Evolutionary conservation across 2,113 vertebrate species (phyloP).

Genomic region (Agapornis roseicollis): DNA sequence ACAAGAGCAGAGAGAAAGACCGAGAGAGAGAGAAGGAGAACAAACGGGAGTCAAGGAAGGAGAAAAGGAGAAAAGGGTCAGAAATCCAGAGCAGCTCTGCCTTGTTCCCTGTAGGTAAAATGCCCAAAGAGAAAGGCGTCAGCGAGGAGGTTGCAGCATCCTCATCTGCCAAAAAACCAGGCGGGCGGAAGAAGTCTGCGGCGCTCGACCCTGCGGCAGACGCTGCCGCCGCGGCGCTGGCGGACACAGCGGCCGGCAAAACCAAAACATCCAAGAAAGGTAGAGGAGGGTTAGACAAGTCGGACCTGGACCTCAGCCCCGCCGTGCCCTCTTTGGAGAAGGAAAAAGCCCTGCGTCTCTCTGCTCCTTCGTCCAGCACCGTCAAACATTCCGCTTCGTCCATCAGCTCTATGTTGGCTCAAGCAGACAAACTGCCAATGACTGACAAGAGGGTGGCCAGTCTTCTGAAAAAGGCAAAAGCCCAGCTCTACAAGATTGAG

Average conservation of each 20-base stretch:
- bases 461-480: constrained; percentile 94
- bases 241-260: constrained; percentile 78
- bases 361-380: constrained; percentile 70
- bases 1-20: constrained; percentile 85
- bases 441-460: constrained; percentile 92
- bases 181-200: constrained; percentile 83
- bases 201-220: constrained; percentile 75
- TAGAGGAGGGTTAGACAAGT: constrained; percentile 78
- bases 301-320: constrained; percentile 77
- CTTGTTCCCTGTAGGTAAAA: constrained; percentile 74
- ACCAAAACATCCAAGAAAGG: constrained; percentile 89
- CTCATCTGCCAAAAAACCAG: constrained; percentile 74
- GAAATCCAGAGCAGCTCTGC: constrained; percentile 72
- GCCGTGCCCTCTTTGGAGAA: constrained; percentile 74
- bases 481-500: constrained; percentile 94
- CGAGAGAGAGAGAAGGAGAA: constrained; percentile 91
- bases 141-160: constrained; percentile 70
- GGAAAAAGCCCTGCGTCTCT: constrained; percentile 78
- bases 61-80: constrained; percentile 83
- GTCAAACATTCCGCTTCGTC: constrained; percentile 85
- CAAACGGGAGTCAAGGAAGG: constrained; percentile 87
- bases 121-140: constrained; percentile 73
- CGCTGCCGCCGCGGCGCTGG: constrained; percentile 64
- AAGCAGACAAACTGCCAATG: constrained; percentile 91
- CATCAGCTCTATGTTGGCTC: constrained; percentile 88